phyloP scores from a whole-genome alignment of 1,140 invertebrate species.

The Eupristina koningsbergeri region DNA sequence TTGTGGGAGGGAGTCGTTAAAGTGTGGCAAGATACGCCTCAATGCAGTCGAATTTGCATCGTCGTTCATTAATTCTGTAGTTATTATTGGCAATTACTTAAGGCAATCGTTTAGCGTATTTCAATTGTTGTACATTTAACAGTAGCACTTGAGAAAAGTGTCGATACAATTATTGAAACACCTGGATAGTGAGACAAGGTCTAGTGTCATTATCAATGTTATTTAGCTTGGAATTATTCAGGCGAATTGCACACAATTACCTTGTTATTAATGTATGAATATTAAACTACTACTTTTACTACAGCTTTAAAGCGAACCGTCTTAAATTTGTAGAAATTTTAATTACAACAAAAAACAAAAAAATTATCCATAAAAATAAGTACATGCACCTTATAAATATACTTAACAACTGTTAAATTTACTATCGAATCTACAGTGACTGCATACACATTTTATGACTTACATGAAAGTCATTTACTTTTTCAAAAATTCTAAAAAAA shows the following conservation, averaged over 20 bases:
- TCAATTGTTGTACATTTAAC: neutral
- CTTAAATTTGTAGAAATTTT: neutral
- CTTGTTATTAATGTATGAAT: neutral
- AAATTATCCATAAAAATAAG: conserved; percentile 16
- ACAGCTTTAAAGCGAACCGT: neutral
- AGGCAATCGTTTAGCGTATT: neutral
- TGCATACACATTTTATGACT: neutral
- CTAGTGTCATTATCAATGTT: neutral
- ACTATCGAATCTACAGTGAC: neutral
- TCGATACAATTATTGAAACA: neutral
- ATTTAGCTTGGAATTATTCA: neutral
- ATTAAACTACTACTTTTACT: neutral
- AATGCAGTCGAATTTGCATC: neutral
- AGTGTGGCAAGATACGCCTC: neutral
- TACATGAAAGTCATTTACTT: conserved; percentile 19
- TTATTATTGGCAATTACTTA: neutral
- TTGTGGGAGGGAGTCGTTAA: neutral
- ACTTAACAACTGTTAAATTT: conserved; percentile 2
- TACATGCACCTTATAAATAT: conserved; percentile 12
- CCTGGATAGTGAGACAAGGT: neutral
- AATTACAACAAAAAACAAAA: conserved; percentile 15
- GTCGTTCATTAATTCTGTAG: neutral
- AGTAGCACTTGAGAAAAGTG: neutral
- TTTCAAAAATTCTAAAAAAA: conserved; percentile 19
- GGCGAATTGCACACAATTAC: neutral